phyloP scores from a whole-genome alignment of 2,113 vertebrate species.

The Australoheros scitulus region DNA sequence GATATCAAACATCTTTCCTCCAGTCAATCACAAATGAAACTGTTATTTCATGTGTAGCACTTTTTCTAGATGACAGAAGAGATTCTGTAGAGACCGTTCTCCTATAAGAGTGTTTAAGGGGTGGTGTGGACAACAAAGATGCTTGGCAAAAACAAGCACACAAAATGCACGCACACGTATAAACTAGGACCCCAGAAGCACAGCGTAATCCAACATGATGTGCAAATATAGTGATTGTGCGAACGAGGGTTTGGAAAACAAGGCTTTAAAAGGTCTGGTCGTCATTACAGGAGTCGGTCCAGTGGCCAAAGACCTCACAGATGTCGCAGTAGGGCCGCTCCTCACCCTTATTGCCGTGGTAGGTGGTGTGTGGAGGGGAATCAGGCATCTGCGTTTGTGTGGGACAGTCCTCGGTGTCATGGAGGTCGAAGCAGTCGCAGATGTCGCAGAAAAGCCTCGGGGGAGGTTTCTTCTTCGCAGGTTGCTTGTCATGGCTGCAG shows the following conservation, averaged over 20 bases:
- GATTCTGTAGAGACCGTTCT: constrained; percentile 26
- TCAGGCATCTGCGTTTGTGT: constrained; percentile 90
- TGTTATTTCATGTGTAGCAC: not conserved
- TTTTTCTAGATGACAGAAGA: constrained; percentile 1
- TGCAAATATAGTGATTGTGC: constrained; percentile 73
- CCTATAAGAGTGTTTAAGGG: constrained; percentile 57
- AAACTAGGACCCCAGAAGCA: constrained; percentile 44
- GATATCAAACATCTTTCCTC: constrained; percentile 14
- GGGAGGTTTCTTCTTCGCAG: constrained; percentile 86
- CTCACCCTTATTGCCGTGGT: constrained; percentile 90
- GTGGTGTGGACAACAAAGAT: constrained; percentile 40
- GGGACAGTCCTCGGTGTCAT: constrained; percentile 97
- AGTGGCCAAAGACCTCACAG: constrained; percentile 96
- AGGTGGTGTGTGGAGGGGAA: constrained; percentile 89
- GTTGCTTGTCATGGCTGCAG: constrained; percentile 69
- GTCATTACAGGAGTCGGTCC: constrained; percentile 91
- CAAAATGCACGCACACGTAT: constrained; percentile 29
- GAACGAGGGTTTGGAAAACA: constrained; percentile 15
- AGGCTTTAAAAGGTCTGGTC: constrained; percentile 92
- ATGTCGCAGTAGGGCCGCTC: constrained; percentile 94
- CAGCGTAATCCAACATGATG: constrained; percentile 45
- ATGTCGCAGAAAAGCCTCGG: constrained; percentile 98
- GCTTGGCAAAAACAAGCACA: constrained; percentile 57
- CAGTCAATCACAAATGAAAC: constrained; percentile 25
- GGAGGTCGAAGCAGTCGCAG: constrained; percentile 97